These are phyloP conservation scores for Andrena cerasifolii DNA, from an alignment of 1,140 invertebrate species.

Conservation along the genomic window DNA sequence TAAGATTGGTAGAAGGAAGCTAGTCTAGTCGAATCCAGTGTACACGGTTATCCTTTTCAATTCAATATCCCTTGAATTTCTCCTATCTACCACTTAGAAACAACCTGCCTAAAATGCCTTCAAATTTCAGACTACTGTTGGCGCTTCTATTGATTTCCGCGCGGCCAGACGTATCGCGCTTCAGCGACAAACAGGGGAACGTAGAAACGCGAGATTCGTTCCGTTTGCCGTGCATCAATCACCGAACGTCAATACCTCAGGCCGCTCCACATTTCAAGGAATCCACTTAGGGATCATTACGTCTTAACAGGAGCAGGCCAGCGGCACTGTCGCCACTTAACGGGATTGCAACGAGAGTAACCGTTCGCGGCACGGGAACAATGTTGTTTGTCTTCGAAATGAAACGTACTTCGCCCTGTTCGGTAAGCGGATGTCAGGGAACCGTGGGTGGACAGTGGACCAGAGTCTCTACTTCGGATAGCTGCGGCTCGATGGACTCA, in stretches of 20 bases:
- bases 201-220: neutral
- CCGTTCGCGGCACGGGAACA: neutral
- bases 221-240: constrained; percentile 27
- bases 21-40: too few species aligned
- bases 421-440: neutral
- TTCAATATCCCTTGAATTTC: too few species aligned
- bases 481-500: neutral
- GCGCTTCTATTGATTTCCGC: neutral
- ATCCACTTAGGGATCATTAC: constrained; percentile 25
- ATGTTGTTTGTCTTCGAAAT: constrained; percentile 29
- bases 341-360: constrained; percentile 26
- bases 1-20: too few species aligned
- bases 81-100: too few species aligned
- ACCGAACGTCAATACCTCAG: constrained; percentile 4
- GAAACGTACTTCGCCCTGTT: neutral
- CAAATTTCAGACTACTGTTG: too few species aligned
- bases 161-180: neutral
- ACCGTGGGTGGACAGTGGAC: neutral
- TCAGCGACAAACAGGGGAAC: neutral
- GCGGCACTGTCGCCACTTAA: constrained; percentile 18
- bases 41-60: too few species aligned
- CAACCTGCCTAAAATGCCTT: too few species aligned
- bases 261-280: constrained; percentile 14
- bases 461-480: neutral
- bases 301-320: constrained; percentile 22